phyloP scores from a whole-genome alignment of 2,797 vertebrate genomes.

The Hirundo rustica region DNA sequence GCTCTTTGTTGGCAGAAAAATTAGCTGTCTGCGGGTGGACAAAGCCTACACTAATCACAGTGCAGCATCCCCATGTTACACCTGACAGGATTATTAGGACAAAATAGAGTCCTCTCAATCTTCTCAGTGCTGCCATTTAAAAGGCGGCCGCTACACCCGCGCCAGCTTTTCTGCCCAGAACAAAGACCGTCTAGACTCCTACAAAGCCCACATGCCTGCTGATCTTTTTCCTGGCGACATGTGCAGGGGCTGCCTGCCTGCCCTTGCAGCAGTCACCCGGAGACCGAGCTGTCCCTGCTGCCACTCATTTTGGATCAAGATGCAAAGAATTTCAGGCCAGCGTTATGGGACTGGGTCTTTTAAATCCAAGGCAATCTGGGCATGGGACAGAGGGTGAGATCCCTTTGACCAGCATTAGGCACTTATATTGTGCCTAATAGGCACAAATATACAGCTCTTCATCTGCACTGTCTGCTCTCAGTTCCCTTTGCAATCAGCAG shows the following conservation, averaged over 20 bases:
- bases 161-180: slow-evolving; percentile 21
- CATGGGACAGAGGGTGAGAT: not conserved
- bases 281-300: not conserved
- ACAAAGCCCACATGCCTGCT: not conserved
- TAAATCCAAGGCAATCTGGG: not conserved
- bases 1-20: slow-evolving; percentile 75
- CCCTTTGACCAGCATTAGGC: not conserved
- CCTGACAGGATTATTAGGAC: slow-evolving; percentile 66
- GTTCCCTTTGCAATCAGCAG: not conserved
- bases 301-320: not conserved
- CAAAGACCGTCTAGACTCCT: slow-evolving; percentile 45
- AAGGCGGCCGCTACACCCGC: not conserved
- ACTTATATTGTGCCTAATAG: not conserved
- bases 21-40: slow-evolving; percentile 70
- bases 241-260: not conserved
- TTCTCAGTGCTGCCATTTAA: slow-evolving; percentile 39
- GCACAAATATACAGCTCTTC: not conserved
- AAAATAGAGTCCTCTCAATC: slow-evolving; percentile 67
- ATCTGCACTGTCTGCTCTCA: not conserved
- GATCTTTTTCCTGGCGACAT: not conserved
- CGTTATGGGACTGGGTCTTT: not conserved
- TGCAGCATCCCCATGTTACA: slow-evolving; percentile 58
- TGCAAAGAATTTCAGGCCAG: not conserved
- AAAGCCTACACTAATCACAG: slow-evolving; percentile 63
- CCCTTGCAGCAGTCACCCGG: not conserved